Conservation (phyloP, 2,888 invertebrate species). For the Trilocha varians region DNA sequence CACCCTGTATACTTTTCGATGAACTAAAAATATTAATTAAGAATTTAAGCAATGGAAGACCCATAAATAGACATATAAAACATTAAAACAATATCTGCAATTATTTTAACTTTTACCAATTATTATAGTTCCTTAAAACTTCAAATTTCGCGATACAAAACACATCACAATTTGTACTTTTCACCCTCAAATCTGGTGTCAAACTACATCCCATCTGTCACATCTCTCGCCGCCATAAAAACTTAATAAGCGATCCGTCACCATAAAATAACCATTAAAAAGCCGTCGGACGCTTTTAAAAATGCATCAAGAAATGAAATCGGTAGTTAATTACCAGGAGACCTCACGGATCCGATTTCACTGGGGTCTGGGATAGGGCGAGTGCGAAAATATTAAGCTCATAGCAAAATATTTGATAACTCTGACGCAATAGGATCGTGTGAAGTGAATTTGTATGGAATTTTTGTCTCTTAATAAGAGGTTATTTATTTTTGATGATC, state of each 20-base stretch:
- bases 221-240: slow-evolving; percentile 56
- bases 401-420: slow-evolving; percentile 6
- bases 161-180: slow-evolving; percentile 1
- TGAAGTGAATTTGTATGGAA: too few relatives aligned
- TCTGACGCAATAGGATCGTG: background rate
- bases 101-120: too few relatives aligned
- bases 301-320: slow-evolving; percentile 72
- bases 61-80: too few relatives aligned
- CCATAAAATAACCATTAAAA: slow-evolving; percentile 73
- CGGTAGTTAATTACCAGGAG: slow-evolving; percentile 72
- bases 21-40: too few relatives aligned
- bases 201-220: slow-evolving; percentile 71
- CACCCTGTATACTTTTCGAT: too few relatives aligned
- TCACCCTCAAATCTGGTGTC: slow-evolving; percentile 63
- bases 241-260: slow-evolving; percentile 73
- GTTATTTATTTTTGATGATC: too few relatives aligned
- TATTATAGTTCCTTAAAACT: background rate
- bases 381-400: slow-evolving; percentile 20
- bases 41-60: too few relatives aligned
- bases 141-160: slow-evolving; percentile 5
- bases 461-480: too few relatives aligned
- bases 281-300: slow-evolving; percentile 71
- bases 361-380: slow-evolving; percentile 27
- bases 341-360: slow-evolving; percentile 60
- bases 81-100: too few relatives aligned